A percentile compares a stretch with the other conserved stretches of the same genome.
These are phyloP conservation scores for Drosophila dunni DNA, from an alignment of 1,140 invertebrate species.

Conservation along the genomic window DNA sequence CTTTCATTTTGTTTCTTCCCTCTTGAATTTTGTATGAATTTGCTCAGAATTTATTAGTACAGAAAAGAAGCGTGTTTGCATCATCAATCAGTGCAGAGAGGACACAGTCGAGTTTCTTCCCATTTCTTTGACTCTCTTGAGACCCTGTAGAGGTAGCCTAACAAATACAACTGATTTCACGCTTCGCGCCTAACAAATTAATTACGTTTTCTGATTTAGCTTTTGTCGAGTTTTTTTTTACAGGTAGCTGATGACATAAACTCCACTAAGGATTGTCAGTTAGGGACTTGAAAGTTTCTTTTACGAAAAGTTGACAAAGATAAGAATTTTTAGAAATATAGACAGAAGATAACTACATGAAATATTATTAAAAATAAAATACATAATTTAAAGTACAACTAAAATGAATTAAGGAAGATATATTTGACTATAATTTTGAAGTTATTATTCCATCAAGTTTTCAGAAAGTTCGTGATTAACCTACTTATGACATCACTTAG, in stretches of 20 bases:
- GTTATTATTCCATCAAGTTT: no score
- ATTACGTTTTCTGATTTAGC: slow-evolving; percentile 26
- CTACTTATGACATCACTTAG: no score
- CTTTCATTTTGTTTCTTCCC: slow-evolving; percentile 37
- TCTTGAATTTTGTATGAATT: slow-evolving; percentile 65
- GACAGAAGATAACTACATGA: background rate
- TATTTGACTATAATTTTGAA: no score
- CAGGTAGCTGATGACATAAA: slow-evolving; percentile 37
- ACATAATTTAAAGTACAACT: no score
- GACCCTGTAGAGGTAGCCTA: slow-evolving; percentile 21
- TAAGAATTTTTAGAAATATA: background rate
- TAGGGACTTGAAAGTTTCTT: no score
- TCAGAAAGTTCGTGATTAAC: no score
- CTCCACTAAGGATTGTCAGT: slow-evolving; percentile 7
- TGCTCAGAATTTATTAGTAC: slow-evolving; percentile 83
- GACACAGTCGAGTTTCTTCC: slow-evolving; percentile 37
- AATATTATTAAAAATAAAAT: no score
- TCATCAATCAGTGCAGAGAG: slow-evolving; percentile 77
- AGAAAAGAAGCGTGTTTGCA: slow-evolving; percentile 69
- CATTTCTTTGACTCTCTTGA: slow-evolving; percentile 14
- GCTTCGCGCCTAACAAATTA: slow-evolving; percentile 70
- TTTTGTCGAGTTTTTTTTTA: background rate
- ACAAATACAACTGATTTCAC: slow-evolving; percentile 67
- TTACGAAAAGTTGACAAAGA: no score
- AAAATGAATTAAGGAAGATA: no score